Evolutionary conservation across 2,888 invertebrate species (phyloP).

Genomic region (Amorpha juglandis): DNA sequence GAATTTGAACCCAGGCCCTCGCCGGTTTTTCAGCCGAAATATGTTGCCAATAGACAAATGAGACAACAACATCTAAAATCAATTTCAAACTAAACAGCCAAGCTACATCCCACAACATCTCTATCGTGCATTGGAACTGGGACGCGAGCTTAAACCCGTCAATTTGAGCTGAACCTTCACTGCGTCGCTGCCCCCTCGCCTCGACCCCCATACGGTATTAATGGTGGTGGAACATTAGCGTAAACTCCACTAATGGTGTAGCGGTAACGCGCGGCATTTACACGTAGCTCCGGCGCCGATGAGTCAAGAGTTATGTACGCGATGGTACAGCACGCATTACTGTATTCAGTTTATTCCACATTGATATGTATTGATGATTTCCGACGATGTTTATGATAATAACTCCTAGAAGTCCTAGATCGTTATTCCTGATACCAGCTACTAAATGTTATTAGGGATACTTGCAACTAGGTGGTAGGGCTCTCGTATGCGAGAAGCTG

Average conservation of each 20-base stretch:
- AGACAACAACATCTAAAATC: too few species aligned
- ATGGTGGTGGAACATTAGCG: slow-evolving; percentile 9
- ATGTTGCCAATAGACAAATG: too few species aligned
- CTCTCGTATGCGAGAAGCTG: too few species aligned
- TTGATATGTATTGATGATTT: background rate
- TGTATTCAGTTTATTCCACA: slow-evolving; percentile 1
- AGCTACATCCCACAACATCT: background rate
- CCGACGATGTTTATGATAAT: too few species aligned
- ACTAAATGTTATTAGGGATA: too few species aligned
- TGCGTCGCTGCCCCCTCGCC: slow-evolving; percentile 5
- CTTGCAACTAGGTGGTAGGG: too few species aligned
- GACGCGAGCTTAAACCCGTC: slow-evolving; percentile 3
- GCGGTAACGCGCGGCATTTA: background rate
- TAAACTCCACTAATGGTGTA: slow-evolving; percentile 15
- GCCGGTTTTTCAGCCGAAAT: too few species aligned
- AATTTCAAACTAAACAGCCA: too few species aligned
- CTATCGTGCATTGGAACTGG: background rate
- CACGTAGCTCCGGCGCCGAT: too few species aligned
- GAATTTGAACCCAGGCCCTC: too few species aligned
- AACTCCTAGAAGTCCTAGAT: too few species aligned
- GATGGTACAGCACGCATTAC: slow-evolving; percentile 6
- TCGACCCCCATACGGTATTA: background rate
- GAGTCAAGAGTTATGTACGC: background rate
- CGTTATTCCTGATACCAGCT: too few species aligned
- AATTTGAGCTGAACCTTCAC: slow-evolving; percentile 3